Evolutionary conservation across 2,797 vertebrate genomes (phyloP).

Genomic region (Silurus lanzhouensis): DNA sequence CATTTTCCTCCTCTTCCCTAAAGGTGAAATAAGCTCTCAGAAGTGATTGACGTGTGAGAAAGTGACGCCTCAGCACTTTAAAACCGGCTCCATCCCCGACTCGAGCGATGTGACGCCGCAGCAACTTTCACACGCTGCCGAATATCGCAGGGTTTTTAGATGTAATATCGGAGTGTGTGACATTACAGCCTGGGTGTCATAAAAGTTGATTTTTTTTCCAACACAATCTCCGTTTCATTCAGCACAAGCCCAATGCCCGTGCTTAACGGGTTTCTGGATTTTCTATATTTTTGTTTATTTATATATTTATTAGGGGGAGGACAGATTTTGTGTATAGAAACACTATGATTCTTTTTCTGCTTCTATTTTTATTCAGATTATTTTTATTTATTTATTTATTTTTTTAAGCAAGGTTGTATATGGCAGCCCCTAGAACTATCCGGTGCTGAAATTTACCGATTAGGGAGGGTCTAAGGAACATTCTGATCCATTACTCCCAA

Average conservation of each 20-base stretch:
- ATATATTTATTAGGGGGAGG: too few species aligned
- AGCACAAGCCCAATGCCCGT: neutral
- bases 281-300: neutral
- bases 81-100: neutral
- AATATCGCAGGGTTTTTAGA: neutral
- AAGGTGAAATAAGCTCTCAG: conserved; percentile 35
- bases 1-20: conserved; percentile 51
- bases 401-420: too few species aligned
- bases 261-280: neutral
- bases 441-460: too few species aligned
- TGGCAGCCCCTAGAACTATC: too few species aligned
- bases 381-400: too few species aligned
- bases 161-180: neutral
- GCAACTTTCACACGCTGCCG: neutral
- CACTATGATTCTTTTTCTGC: too few species aligned
- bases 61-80: neutral
- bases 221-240: neutral
- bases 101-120: neutral
- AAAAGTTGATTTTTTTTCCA: neutral
- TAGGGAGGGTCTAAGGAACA: too few species aligned
- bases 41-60: conserved; percentile 18
- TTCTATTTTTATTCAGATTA: too few species aligned
- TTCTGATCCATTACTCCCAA: too few species aligned
- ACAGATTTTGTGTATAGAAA: too few species aligned
- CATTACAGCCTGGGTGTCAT: neutral